These are phyloP conservation scores for Drepana falcataria DNA, from an alignment of 2,888 invertebrate species.

Conservation along the genomic window DNA sequence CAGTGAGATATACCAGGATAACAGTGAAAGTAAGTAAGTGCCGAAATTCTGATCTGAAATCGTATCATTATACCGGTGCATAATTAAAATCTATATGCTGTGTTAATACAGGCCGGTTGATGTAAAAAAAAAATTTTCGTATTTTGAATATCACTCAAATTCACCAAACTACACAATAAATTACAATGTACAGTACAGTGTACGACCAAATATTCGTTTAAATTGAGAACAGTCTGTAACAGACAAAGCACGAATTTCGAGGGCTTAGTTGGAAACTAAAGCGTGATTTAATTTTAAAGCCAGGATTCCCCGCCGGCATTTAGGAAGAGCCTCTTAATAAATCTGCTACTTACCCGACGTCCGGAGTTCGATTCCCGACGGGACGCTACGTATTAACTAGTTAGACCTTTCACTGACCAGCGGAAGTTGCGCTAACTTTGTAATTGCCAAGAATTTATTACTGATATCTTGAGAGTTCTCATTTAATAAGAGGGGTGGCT, in stretches of 20 bases:
- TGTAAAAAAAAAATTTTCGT: too few species aligned
- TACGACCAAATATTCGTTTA: conserved; percentile 9
- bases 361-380: conserved; percentile 68
- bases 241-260: conserved; percentile 49
- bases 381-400: conserved; percentile 62
- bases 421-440: conserved; percentile 46
- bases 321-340: conserved; percentile 70
- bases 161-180: too few species aligned
- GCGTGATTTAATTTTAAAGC: conserved; percentile 71
- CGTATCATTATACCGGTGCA: too few species aligned
- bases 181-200: too few species aligned
- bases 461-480: conserved; percentile 31
- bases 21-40: too few species aligned
- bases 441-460: conserved; percentile 47
- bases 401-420: conserved; percentile 57
- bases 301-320: conserved; percentile 42
- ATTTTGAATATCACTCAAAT: too few species aligned
- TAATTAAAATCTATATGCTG: too few species aligned
- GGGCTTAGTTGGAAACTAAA: conserved; percentile 61
- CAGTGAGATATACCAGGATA: too few species aligned
- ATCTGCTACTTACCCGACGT: conserved; percentile 63
- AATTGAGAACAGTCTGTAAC: conserved; percentile 38
- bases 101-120: too few species aligned
- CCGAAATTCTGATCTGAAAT: too few species aligned
- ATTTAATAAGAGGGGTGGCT: too few species aligned